These are phyloP conservation scores for Ondatra zibethicus DNA, from an alignment of 2,113 vertebrate genomes.

Conservation along the genomic window DNA sequence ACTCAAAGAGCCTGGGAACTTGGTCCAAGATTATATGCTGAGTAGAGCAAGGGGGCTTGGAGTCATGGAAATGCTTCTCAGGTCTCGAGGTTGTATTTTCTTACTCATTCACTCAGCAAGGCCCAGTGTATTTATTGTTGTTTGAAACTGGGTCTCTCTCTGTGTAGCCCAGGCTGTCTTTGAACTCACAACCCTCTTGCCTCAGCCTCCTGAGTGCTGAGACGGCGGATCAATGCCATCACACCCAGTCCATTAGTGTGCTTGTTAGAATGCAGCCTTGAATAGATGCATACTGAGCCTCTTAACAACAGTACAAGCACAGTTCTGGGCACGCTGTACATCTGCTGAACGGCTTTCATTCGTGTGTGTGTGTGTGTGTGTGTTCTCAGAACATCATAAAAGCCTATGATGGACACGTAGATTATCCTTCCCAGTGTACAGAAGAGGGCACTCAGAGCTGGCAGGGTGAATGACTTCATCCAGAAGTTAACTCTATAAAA, in stretches of 20 bases:
- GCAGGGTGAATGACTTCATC: background rate
- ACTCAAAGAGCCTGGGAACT: background rate
- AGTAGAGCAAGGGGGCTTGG: background rate
- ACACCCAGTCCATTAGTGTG: too few species aligned
- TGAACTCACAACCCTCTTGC: background rate
- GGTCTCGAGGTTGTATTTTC: background rate
- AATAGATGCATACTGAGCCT: background rate
- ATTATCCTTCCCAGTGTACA: background rate
- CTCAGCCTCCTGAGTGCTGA: background rate
- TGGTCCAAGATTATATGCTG: background rate
- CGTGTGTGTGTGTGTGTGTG: background rate
- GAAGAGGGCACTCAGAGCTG: background rate
- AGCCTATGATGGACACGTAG: background rate
- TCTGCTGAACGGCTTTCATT: background rate
- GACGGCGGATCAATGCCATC: fast-evolving
- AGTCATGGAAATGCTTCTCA: background rate
- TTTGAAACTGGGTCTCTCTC: background rate
- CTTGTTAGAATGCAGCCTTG: background rate
- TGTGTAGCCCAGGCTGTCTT: background rate
- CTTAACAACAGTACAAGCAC: background rate
- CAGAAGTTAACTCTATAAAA: background rate
- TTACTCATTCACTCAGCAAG: background rate
- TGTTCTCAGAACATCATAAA: background rate
- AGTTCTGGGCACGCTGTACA: background rate
- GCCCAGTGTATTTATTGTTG: background rate